Conservation (phyloP, 2,113 vertebrate genomes). For the Empidonax traillii region DNA sequence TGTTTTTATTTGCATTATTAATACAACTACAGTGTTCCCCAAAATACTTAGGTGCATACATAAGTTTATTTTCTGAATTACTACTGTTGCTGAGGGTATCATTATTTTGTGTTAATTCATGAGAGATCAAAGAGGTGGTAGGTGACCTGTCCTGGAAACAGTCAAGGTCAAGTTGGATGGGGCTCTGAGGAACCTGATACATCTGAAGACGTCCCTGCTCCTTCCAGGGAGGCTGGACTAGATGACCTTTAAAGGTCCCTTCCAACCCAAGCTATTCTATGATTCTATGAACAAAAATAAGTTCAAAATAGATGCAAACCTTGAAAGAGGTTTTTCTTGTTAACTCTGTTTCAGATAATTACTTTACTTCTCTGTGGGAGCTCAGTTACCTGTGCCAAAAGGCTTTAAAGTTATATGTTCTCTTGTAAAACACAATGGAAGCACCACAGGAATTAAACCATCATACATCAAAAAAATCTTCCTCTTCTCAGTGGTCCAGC, state of each 20-base stretch:
- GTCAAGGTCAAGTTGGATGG: background rate
- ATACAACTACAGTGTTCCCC: background rate
- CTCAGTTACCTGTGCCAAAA: constrained; percentile 33
- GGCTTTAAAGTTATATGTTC: constrained; percentile 11
- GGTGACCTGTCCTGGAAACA: background rate
- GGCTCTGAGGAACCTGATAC: background rate
- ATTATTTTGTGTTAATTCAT: background rate
- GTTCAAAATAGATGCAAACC: background rate
- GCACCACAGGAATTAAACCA: background rate
- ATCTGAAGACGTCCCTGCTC: background rate
- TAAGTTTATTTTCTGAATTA: background rate
- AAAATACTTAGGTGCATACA: background rate
- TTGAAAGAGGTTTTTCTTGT: background rate
- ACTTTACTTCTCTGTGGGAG: constrained; percentile 15
- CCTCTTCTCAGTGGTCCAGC: background rate
- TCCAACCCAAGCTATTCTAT: background rate
- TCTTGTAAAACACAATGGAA: background rate
- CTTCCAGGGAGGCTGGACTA: background rate
- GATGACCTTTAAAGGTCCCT: background rate
- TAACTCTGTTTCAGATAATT: constrained; percentile 17
- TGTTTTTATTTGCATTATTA: background rate
- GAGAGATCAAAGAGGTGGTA: background rate
- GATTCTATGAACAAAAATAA: background rate
- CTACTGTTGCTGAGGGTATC: background rate
- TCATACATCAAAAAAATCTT: background rate